These are phyloP conservation scores for Carassius gibelio DNA, from an alignment of 2,113 vertebrate genomes.

Conservation along the genomic window DNA sequence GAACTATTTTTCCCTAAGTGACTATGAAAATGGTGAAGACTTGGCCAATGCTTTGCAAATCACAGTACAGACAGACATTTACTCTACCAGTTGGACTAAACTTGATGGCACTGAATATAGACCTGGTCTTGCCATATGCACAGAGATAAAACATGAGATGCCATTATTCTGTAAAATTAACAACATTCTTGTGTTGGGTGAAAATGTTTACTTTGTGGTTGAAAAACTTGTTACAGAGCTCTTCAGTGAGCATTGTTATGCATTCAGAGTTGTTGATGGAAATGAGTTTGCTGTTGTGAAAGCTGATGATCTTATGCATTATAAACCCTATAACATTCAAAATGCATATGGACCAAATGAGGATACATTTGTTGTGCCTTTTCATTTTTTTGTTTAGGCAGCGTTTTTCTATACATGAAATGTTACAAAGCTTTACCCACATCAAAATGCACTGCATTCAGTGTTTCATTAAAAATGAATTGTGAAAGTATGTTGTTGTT, in stretches of 20 bases:
- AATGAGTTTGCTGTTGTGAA: neutral
- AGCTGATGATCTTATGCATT: neutral
- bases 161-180: slow-evolving; percentile 9
- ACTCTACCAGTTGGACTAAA: no score
- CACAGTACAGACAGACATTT: no score
- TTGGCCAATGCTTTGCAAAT: no score
- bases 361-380: neutral
- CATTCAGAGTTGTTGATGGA: slow-evolving; percentile 6
- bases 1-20: no score
- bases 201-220: slow-evolving; percentile 24
- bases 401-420: no score
- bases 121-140: slow-evolving; percentile 8
- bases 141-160: slow-evolving; percentile 5
- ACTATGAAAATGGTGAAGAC: no score
- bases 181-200: slow-evolving; percentile 4
- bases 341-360: slow-evolving; percentile 2
- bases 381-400: neutral
- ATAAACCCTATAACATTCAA: slow-evolving; percentile 17
- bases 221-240: neutral
- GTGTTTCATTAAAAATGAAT: no score
- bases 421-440: no score
- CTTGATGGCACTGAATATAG: no score
- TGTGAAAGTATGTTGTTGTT: no score
- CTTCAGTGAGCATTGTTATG: slow-evolving; percentile 33
- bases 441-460: no score